Evolutionary conservation across 1,140 invertebrate genomes (phyloP), one percentile per base, ranked within the genome.

Genomic region (Maniola jurtina): DNA sequence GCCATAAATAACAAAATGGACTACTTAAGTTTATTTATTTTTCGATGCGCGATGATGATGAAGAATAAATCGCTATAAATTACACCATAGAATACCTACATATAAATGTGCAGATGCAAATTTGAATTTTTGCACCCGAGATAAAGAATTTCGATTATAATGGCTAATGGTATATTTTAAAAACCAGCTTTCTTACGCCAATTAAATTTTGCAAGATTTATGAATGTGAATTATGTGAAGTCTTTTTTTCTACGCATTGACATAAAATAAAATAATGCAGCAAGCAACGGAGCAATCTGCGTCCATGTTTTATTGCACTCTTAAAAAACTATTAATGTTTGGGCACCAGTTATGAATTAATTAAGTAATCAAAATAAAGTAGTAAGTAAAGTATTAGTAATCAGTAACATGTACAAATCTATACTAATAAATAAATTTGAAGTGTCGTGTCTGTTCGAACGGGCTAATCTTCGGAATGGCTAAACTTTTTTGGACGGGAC

Each of bases 151-250:
- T 52, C 15, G 14, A 10, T 52, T 52, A 52, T 52, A 52, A 52
- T 52, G 48, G 15, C 15, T 14, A 52, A 52, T 52, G 16, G 16
- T 52, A 25, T 15, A 16, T 42, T 10, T 42, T 52, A 16, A 52
- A 52, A 52, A 52, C 48, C 48, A 25, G 48, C 14, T 52, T 52
- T 52, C 48, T 52, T 52, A 25, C 48, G 16, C 48, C 48, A 52
- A 52, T 52, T 52, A 52, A 16, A 25, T 16, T 15, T 52, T 25
- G 48, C 48, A 11, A 52, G 48, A 52, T 52, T 52, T 52, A 52
- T 52, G 15, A 8, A 16, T 11, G 48, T 52, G 14, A 52, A 52
- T 16, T 52, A 52, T 52, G 48, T 16, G 48, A 10, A 9, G 48
- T 1, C 2, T 16, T 52, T 52, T 16, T 52, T 52, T 52, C 7